Evolutionary conservation across 2,113 vertebrate species (phyloP).

Genomic region (Paramisgurnus dabryanus): DNA sequence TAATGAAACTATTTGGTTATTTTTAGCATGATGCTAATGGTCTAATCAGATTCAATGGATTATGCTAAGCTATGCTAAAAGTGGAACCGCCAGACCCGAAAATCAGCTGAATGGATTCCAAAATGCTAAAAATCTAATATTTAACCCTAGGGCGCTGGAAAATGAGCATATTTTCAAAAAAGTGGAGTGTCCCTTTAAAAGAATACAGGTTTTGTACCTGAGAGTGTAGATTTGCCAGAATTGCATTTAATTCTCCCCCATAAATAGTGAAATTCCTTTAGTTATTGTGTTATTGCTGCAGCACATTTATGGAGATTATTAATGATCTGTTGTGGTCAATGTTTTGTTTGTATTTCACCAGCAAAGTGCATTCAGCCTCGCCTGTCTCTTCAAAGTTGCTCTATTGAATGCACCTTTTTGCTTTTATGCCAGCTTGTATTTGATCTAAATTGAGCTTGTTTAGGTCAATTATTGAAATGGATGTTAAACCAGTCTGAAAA

Average conservation of each 20-base stretch:
- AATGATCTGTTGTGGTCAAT: neutral
- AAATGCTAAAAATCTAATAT: too few relatives aligned
- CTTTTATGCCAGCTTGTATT: constrained; percentile 5
- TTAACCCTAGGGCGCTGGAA: too few relatives aligned
- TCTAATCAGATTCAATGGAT: too few relatives aligned
- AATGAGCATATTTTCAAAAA: too few relatives aligned
- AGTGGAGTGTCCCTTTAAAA: too few relatives aligned
- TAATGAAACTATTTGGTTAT: too few relatives aligned
- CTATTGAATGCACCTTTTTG: neutral
- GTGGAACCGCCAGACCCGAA: too few relatives aligned
- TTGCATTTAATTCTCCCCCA: neutral
- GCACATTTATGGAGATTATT: neutral
- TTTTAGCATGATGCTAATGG: too few relatives aligned
- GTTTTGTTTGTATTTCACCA: constrained; percentile 12
- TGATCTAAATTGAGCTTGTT: neutral
- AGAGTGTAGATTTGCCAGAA: neutral
- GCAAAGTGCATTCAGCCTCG: neutral
- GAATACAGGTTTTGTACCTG: too few relatives aligned
- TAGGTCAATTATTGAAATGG: neutral
- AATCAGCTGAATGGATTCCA: too few relatives aligned
- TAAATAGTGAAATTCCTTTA: neutral
- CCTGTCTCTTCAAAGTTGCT: constrained; percentile 4
- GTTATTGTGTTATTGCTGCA: neutral
- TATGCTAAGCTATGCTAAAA: too few relatives aligned
- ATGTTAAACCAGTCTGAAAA: neutral